phyloP scores from a whole-genome alignment of 2,888 invertebrate genomes.

The Synanthedon formicaeformis region DNA sequence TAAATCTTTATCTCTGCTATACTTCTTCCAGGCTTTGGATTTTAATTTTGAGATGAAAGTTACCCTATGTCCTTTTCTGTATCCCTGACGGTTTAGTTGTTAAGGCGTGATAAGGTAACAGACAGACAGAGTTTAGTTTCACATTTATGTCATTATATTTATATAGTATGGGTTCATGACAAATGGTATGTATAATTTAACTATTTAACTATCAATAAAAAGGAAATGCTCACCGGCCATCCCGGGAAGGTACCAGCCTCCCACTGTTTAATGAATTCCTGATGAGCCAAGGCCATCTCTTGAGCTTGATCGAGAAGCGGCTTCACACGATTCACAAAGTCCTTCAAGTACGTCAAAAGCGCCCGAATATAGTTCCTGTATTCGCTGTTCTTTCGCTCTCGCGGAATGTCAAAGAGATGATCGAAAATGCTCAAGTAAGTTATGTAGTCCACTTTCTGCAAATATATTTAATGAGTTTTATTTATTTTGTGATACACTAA shows the following conservation, averaged over 20 bases:
- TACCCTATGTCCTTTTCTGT: no score
- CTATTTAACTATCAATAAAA: not conserved
- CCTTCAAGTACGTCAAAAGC: slow-evolving; percentile 86
- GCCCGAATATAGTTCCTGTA: slow-evolving; percentile 87
- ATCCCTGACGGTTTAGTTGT: no score
- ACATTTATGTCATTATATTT: no score
- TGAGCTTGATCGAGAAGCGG: slow-evolving; percentile 86
- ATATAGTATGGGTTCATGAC: not conserved
- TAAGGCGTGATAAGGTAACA: no score
- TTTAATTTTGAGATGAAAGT: no score
- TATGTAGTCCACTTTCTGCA: slow-evolving; percentile 92
- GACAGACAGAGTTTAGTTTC: no score
- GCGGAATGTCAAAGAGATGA: slow-evolving; percentile 94
- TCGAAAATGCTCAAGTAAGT: slow-evolving; percentile 94
- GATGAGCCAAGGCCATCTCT: slow-evolving; percentile 82
- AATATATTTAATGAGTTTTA: slow-evolving; percentile 7
- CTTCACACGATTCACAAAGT: slow-evolving; percentile 85
- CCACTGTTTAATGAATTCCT: slow-evolving; percentile 90
- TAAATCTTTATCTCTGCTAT: no score
- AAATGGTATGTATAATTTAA: slow-evolving; percentile 2
- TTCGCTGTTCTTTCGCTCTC: slow-evolving; percentile 89
- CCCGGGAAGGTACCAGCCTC: slow-evolving; percentile 90
- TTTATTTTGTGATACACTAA: not conserved
- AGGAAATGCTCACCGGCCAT: slow-evolving; percentile 77
- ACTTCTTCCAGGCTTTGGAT: no score